Conservation (phyloP, 2,113 vertebrate species). For the Catharus bicknelli region DNA sequence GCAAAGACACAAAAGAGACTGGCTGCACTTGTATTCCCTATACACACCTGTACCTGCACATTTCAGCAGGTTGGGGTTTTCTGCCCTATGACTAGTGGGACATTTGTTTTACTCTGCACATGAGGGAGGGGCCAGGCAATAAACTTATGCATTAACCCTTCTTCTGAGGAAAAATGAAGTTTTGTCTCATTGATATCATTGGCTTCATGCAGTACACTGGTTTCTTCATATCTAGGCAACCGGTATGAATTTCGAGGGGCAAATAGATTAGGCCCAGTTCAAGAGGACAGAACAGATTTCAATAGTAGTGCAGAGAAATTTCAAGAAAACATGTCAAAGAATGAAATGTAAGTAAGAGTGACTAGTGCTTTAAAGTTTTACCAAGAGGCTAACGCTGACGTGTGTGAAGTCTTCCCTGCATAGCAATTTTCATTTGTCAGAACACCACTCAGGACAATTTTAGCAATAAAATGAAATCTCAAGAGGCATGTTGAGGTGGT, state of each 20-base stretch:
- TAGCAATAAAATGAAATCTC: not conserved
- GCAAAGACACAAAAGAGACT: not conserved
- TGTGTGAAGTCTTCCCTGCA: not conserved
- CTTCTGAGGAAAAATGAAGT: not conserved
- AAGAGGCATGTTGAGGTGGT: not conserved
- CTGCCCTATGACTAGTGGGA: not conserved
- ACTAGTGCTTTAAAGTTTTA: not conserved
- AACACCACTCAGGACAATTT: not conserved
- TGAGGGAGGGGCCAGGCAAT: not conserved
- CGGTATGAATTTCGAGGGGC: fast-evolving
- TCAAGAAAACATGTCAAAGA: not conserved
- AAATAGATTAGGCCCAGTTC: not conserved
- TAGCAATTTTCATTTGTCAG: not conserved
- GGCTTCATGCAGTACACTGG: not conserved
- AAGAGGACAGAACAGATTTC: not conserved
- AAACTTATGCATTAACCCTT: not conserved
- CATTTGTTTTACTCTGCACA: not conserved
- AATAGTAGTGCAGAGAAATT: not conserved
- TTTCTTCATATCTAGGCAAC: not conserved
- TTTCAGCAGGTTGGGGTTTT: not conserved
- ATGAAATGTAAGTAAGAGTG: not conserved
- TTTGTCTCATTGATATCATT: not conserved
- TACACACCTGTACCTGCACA: fast-evolving
- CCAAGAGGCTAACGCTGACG: fast-evolving
- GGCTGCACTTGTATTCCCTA: not conserved